These are phyloP conservation scores for Euproctis similis DNA, from an alignment of 2,888 invertebrate genomes.

Conservation along the genomic window DNA sequence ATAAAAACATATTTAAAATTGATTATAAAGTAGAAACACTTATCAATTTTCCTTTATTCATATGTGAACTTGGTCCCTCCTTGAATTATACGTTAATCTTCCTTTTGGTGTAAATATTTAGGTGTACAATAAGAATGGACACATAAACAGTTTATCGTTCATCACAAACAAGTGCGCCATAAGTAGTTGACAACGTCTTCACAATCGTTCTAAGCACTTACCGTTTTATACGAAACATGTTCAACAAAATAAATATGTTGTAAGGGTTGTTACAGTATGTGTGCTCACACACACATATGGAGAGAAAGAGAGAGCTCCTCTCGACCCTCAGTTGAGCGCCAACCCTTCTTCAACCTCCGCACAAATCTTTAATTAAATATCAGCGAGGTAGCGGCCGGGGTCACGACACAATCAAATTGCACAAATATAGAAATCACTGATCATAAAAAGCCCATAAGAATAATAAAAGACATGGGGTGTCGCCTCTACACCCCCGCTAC, in stretches of 20 bases:
- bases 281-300: not conserved
- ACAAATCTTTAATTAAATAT: conserved; percentile 38
- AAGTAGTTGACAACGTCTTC: too few species aligned
- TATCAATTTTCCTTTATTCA: too few species aligned
- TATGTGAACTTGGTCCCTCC: too few species aligned
- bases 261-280: too few species aligned
- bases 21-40: too few species aligned
- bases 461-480: conserved; percentile 22
- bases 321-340: conserved; percentile 1
- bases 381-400: conserved; percentile 15
- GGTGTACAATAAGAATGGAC: too few species aligned
- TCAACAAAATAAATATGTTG: conserved; percentile 25
- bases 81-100: too few species aligned
- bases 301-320: not conserved
- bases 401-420: conserved; percentile 27
- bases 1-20: too few species aligned
- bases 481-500: conserved; percentile 1
- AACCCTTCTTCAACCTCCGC: conserved; percentile 28
- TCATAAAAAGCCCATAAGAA: conserved; percentile 35
- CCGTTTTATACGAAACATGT: conserved; percentile 10
- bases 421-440: conserved; percentile 45
- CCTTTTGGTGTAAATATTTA: too few species aligned
- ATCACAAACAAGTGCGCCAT: too few species aligned
- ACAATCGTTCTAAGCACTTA: not conserved
- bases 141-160: too few species aligned